These are phyloP conservation scores for Oreotrochilus melanogaster DNA, from an alignment of 2,113 vertebrate genomes.

Conservation along the genomic window DNA sequence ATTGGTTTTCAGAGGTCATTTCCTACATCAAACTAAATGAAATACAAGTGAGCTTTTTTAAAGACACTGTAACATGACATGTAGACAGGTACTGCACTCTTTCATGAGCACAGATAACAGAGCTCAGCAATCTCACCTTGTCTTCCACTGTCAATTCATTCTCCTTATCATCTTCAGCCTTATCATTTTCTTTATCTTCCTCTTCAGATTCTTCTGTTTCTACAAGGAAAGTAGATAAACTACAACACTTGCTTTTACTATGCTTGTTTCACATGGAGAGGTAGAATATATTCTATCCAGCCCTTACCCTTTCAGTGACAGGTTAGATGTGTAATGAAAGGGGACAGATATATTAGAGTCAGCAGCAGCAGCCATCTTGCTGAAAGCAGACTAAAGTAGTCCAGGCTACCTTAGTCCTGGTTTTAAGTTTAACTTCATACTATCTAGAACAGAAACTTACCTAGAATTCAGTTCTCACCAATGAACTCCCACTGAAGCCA, in stretches of 20 bases:
- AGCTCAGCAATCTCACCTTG: slow-evolving; percentile 73
- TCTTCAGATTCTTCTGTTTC: slow-evolving; percentile 86
- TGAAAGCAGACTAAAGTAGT: neutral
- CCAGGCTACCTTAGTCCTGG: neutral
- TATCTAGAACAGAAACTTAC: neutral
- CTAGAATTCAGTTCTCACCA: neutral
- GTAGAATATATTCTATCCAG: neutral
- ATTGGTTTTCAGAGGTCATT: fast-evolving
- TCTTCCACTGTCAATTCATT: slow-evolving; percentile 82
- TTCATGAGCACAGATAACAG: fast-evolving
- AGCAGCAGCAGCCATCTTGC: slow-evolving; percentile 47
- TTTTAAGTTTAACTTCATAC: neutral
- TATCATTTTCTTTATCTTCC: slow-evolving; percentile 85
- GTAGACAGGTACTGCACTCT: neutral
- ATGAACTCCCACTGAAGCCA: neutral
- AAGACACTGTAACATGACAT: neutral
- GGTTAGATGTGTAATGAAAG: neutral
- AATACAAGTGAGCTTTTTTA: neutral
- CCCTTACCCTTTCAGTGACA: neutral
- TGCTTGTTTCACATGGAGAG: neutral
- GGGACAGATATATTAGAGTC: neutral
- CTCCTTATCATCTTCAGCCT: slow-evolving; percentile 81
- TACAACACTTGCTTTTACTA: neutral
- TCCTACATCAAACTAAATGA: neutral
- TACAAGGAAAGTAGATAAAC: slow-evolving; percentile 49